Evolutionary conservation across 2,797 vertebrate species (phyloP), one percentile per base, ranked within the genome.

Genomic region (Pygocentrus nattereri): DNA sequence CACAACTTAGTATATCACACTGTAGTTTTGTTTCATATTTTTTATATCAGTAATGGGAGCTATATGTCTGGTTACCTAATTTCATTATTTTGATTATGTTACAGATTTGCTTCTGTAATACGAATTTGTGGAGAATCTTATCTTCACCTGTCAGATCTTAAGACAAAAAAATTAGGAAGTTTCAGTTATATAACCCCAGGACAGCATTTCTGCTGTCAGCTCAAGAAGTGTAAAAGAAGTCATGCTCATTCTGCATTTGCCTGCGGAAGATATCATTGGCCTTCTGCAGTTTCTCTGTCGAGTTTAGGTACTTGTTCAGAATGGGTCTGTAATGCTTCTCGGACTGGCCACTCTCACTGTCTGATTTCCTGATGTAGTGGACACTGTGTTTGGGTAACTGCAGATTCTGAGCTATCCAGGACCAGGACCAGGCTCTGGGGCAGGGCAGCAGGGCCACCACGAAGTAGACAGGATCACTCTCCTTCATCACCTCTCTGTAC

Each of bases 371-470:
- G 3, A 21, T 71, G 58, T 78, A 82, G 74, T 85, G 87, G n/a
- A 80, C 80, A n/a, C 67, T 86, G 52, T 23, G 54, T 19, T 56
- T 0, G 2, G 72, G 47, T 3, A 71, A 84, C 10, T 62, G 25
- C 30, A 86, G 41, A 21, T 80, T 69, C n/a, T 85, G 41, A 8
- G 70, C 71, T 74, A 87, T 47, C 85, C 81, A 87, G 19, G 49
- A 1, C n/a, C n/a, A n/a, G n/a, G n/a, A n/a, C 86, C 87, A 88
- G 67, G 87, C 83, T 76, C 84, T 83, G 27, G 81, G 0, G 58
- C 87, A 88, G 59, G 84, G 86, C 54, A 87, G 67, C n/a, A 88
- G 84, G 65, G 82, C 83, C 6, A 87, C 82, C 4, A 49, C 76
- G 47, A 88, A 87, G 74, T 84, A 87, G 27, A 87, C 27, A 2